Evolutionary conservation across 2,113 vertebrate species (phyloP).

Genomic region (Coregonus clupeaformis): DNA sequence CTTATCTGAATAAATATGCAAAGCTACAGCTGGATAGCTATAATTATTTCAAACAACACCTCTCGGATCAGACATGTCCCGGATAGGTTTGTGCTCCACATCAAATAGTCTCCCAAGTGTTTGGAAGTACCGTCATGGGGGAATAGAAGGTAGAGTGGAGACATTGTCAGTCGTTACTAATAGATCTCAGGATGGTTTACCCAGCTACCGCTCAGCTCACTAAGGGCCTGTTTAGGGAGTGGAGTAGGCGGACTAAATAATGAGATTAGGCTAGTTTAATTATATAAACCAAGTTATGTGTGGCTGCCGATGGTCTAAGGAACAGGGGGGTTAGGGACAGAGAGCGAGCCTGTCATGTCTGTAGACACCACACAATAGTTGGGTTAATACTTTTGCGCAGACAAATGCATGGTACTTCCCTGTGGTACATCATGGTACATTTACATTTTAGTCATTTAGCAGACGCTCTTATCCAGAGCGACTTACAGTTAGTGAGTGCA

Average conservation of each 20-base stretch:
- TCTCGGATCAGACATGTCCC: constrained; percentile 10
- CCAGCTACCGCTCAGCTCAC: constrained; percentile 4
- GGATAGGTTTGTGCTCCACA: constrained; percentile 13
- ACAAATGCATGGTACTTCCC: too few relatives aligned
- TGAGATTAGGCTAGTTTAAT: constrained; percentile 53
- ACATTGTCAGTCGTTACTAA: constrained; percentile 22
- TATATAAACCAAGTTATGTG: constrained; percentile 33
- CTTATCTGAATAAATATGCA: background rate
- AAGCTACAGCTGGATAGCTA: background rate
- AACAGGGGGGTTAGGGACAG: background rate
- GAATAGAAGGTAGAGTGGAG: constrained; percentile 19
- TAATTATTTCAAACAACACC: constrained; percentile 32
- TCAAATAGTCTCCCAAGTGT: constrained; percentile 16
- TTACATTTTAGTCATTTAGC: too few relatives aligned
- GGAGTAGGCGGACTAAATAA: constrained; percentile 29
- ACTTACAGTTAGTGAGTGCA: too few relatives aligned
- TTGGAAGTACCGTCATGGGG: constrained; percentile 7
- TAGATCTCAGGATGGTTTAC: constrained; percentile 32
- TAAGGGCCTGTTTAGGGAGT: constrained; percentile 28
- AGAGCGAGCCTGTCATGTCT: background rate
- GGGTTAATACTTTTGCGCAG: background rate
- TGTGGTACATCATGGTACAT: too few relatives aligned
- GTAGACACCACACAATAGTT: background rate
- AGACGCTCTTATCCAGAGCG: too few relatives aligned
- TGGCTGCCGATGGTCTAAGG: background rate